Conservation (phyloP, 2,888 invertebrate species). For the Euspilapteryx auroguttella region DNA sequence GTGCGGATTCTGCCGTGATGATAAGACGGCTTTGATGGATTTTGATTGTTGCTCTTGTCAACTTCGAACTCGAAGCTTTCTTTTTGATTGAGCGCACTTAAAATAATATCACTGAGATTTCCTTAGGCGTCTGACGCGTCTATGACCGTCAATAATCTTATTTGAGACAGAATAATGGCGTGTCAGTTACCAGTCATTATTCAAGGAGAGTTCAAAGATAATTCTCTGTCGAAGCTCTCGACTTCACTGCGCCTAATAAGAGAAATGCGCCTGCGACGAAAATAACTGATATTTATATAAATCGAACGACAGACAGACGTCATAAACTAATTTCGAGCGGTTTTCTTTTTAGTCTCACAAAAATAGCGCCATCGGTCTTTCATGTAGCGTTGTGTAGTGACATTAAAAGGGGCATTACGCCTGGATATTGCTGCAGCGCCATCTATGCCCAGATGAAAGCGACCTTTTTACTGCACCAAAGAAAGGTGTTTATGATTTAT, state of each 20-base stretch:
- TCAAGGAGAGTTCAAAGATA: constrained; percentile 35
- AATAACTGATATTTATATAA: constrained; percentile 59
- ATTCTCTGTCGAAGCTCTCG: constrained; percentile 38
- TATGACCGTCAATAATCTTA: constrained; percentile 3
- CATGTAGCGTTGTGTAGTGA: constrained; percentile 47
- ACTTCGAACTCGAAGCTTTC: constrained; percentile 48
- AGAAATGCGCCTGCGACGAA: constrained; percentile 34
- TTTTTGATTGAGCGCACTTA: constrained; percentile 51
- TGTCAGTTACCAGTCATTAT: constrained; percentile 14
- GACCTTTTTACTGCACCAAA: constrained; percentile 28
- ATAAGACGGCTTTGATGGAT: constrained; percentile 54
- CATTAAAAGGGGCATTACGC: constrained; percentile 31
- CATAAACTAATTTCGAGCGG: constrained; percentile 61
- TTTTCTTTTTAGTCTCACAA: constrained; percentile 52
- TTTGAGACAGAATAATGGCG: constrained; percentile 1
- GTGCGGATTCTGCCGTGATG: constrained; percentile 59
- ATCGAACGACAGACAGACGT: constrained; percentile 60
- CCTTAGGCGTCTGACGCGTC: background rate
- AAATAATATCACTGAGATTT: constrained; percentile 16
- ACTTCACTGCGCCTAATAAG: constrained; percentile 48
- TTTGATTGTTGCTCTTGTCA: constrained; percentile 60
- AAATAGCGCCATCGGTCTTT: constrained; percentile 58
- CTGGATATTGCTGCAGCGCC: constrained; percentile 41
- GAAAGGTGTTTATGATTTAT: constrained; percentile 47
- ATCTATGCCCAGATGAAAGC: constrained; percentile 46